These are phyloP conservation scores for Festucalex cinctus DNA, from an alignment of 2,113 vertebrate species.

Conservation along the genomic window DNA sequence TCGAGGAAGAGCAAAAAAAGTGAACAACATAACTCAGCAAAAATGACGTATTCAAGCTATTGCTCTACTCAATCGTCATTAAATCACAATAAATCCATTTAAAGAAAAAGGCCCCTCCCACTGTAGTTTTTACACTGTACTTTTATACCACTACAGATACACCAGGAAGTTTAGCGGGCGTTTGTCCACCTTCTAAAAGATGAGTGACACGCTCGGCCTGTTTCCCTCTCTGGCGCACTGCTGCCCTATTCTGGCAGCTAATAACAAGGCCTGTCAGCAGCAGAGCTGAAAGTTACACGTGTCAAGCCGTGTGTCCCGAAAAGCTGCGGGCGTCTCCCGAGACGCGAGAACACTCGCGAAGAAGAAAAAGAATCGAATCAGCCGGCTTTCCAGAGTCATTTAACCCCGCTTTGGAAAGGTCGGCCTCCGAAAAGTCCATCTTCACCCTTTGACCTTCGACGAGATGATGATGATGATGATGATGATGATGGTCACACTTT, in stretches of 20 bases:
- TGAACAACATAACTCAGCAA: background rate
- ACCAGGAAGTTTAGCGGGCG: background rate
- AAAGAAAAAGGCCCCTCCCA: no score
- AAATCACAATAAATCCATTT: background rate
- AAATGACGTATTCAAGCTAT: background rate
- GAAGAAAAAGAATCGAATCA: constrained; percentile 27
- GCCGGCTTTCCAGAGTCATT: constrained; percentile 56
- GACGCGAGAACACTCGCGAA: constrained; percentile 43
- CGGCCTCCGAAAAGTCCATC: constrained; percentile 41
- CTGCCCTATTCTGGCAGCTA: constrained; percentile 43
- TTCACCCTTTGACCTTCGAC: constrained; percentile 42
- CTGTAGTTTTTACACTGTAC: background rate
- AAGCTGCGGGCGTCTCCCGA: constrained; percentile 35
- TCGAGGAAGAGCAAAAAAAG: no score
- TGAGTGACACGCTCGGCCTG: constrained; percentile 42
- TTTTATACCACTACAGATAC: background rate
- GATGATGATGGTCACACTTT: constrained; percentile 55
- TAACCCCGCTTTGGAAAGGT: constrained; percentile 61
- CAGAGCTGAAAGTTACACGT: constrained; percentile 59
- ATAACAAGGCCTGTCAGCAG: constrained; percentile 60
- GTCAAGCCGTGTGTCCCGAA: constrained; percentile 32
- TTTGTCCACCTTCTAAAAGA: constrained; percentile 16
- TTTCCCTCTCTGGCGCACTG: background rate
- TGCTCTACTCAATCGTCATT: background rate
- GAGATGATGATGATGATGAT: constrained; percentile 48